Evolutionary conservation across 1,140 invertebrate species (phyloP).

Genomic region (Lucilia sericata): DNA sequence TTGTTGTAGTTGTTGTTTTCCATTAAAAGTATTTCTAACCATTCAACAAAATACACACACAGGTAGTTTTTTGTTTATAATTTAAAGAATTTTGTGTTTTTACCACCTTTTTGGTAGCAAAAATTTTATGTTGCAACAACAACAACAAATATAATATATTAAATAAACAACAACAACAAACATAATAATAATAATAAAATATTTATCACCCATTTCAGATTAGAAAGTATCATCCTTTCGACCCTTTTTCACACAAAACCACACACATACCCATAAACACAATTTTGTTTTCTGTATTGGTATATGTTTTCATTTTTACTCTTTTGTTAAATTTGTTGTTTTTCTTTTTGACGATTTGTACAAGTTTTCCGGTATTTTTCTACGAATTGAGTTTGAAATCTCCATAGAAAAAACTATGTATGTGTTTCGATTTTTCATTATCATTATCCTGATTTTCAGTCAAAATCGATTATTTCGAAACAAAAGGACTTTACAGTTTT

Average conservation of each 20-base stretch:
- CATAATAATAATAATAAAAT: conserved; percentile 14
- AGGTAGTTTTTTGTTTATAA: conserved; percentile 14
- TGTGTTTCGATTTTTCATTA: background rate
- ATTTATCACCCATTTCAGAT: conserved; percentile 31
- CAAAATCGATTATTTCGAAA: background rate
- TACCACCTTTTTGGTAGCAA: conserved; percentile 10
- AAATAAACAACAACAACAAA: conserved; percentile 5
- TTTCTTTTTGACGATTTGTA: background rate
- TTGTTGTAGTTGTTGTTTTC: conserved; percentile 22
- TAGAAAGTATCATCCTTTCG: conserved; percentile 4
- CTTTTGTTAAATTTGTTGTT: background rate
- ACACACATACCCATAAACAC: background rate
- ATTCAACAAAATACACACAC: conserved; percentile 33
- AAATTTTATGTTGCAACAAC: background rate
- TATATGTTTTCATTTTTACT: background rate
- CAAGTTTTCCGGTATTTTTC: conserved; percentile 42
- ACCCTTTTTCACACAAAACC: background rate
- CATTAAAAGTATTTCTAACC: background rate
- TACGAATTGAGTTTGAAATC: background rate
- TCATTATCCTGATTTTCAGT: background rate
- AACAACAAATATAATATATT: background rate
- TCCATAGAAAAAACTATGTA: background rate
- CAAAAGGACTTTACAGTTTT: background rate
- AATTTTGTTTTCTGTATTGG: background rate
- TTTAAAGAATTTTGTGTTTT: conserved; percentile 19